phyloP scores from a whole-genome alignment of 64 coral and sea anemone species.

The Cladopsammia gracilis region DNA sequence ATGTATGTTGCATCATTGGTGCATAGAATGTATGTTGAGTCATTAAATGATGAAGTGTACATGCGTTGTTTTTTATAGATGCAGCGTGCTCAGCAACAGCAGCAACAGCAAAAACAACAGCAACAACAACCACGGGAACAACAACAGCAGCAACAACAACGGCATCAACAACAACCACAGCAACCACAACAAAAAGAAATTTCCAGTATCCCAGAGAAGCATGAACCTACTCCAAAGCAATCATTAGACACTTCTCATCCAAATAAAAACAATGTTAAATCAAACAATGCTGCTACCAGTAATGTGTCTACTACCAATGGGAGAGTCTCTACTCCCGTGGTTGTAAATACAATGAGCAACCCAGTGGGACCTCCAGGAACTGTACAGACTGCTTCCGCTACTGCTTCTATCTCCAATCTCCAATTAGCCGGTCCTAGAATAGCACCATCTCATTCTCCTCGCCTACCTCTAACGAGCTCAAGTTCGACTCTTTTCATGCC shows the following conservation, averaged over 20 bases:
- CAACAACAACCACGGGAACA: neutral
- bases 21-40: too few species aligned
- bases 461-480: neutral
- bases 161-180: neutral
- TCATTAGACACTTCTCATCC: neutral
- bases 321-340: slow-evolving; percentile 1
- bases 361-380: neutral
- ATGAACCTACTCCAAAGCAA: neutral
- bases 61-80: neutral
- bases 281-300: neutral
- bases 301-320: neutral
- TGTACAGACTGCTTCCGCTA: neutral
- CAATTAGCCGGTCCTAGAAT: neutral
- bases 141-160: neutral
- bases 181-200: slow-evolving; percentile 27
- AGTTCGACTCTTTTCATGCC: slow-evolving; percentile 50
- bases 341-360: neutral
- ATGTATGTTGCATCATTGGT: too few species aligned
- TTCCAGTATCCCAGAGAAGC: neutral
- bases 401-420: neutral
- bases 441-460: slow-evolving; percentile 36
- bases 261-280: neutral
- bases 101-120: neutral
- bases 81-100: slow-evolving; percentile 1
- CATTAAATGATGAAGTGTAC: too few species aligned